These are phyloP conservation scores for Smutsia gigantea DNA, from an alignment of 2,797 vertebrate species.

Conservation along the genomic window DNA sequence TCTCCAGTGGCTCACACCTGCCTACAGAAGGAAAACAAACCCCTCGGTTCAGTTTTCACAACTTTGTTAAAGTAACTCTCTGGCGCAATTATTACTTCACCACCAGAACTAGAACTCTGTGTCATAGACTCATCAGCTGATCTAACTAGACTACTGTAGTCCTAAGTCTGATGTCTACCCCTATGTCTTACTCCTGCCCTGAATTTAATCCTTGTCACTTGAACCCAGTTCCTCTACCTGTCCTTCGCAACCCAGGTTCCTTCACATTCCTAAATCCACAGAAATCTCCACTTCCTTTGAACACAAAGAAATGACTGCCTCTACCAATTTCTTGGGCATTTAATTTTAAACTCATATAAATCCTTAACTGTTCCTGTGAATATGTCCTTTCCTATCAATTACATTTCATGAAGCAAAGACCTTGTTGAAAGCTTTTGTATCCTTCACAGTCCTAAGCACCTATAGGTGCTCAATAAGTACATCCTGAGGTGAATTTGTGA, in stretches of 20 bases:
- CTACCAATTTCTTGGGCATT: not conserved
- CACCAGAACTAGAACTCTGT: not conserved
- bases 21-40: not conserved
- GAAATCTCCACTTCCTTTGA: not conserved
- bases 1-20: not conserved
- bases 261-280: not conserved
- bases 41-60: not conserved
- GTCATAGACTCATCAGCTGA: not conserved
- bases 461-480: constrained; percentile 4
- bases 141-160: not conserved
- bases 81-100: not conserved
- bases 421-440: not conserved
- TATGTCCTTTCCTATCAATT: not conserved
- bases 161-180: not conserved
- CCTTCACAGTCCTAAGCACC: not conserved
- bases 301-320: not conserved
- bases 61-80: not conserved
- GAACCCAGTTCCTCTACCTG: not conserved
- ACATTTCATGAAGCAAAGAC: not conserved
- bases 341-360: not conserved
- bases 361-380: not conserved
- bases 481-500: constrained; percentile 26
- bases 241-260: not conserved
- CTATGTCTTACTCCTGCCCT: not conserved
- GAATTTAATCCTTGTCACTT: not conserved